Base-by-base conservation (phyloP, 2,888 invertebrate genomes). In the Oxycera nigricornis region DNA sequence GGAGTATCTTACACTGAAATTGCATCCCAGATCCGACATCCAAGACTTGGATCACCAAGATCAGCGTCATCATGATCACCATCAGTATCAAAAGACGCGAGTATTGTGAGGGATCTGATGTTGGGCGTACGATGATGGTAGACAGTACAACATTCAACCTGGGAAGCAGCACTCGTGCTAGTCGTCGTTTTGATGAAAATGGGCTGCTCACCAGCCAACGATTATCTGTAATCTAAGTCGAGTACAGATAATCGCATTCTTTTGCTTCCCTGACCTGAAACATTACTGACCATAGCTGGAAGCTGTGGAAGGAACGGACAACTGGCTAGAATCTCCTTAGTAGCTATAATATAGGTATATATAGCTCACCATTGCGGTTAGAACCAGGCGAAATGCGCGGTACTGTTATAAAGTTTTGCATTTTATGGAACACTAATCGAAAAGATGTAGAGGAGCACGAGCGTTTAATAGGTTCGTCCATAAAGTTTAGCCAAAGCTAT, bases 11-110 rank as follows among this genome's bases (percentile, higher is more conserved):
- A 41, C 6, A n/a, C 41, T 65, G 41, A 65, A 65, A 65, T 65
- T 65, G 65, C 65, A 65, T 65, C 39, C 65, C 39, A 11, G 41
- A 65, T 65, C 65, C 65, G 65, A 65, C 65, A 41, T 65, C 65
- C 41, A 39, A 65, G 39, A 35, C 24, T 28, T 9, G 26, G 28
- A 28, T 59, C 59, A 59, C 30, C n/a, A 39, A 65, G 65, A 55
- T 46, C 46, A 46, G 11, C 46, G 4, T 7, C 46, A 46, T 14
- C 46, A 46, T 46, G n/a, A 46, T 46, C 46, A n/a, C 17, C 46
- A 46, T 46, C 46, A 46, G n/a, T n/a, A n/a, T 46, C 17, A 14
- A 46, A 2, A 46, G 46, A 30, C 65, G 20, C 20, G 30, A 20
- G 41, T 14, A 65, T 41, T 65, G 65, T 41, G 39, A 65, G 65